Percentiles rank a stretch among this genome's conserved stretches.
Conservation (phyloP, 2,888 invertebrate species). For the Zaprionus lineosus region DNA sequence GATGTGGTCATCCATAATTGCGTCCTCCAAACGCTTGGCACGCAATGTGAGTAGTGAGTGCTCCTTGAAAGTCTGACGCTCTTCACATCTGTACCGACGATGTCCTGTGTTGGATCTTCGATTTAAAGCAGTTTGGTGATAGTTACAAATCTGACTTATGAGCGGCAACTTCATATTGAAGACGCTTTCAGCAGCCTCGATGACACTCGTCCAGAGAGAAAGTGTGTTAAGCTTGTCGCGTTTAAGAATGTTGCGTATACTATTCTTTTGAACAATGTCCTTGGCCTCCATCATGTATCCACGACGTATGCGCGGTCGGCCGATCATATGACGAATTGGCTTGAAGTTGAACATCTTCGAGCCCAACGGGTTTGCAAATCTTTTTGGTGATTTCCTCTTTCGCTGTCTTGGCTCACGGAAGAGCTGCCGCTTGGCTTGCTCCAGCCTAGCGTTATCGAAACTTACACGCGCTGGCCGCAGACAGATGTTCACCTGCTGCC, state of each 20-base stretch:
- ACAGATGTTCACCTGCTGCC: constrained; percentile 58
- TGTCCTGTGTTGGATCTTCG: too few species aligned
- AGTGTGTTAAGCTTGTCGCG: constrained; percentile 33
- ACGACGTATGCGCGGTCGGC: constrained; percentile 42
- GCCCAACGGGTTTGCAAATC: constrained; percentile 35
- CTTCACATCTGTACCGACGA: too few species aligned
- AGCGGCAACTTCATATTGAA: constrained; percentile 46
- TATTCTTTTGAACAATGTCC: constrained; percentile 18
- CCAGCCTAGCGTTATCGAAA: constrained; percentile 13
- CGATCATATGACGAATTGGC: constrained; percentile 47
- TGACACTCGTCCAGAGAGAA: constrained; percentile 15
- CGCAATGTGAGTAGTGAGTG: constrained; percentile 60
- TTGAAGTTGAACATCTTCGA: constrained; percentile 49
- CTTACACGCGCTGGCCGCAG: constrained; percentile 40
- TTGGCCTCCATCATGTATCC: constrained; percentile 53
- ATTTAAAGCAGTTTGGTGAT: too few species aligned
- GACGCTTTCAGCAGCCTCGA: constrained; percentile 42
- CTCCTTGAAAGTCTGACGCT: too few species aligned
- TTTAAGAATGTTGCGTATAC: constrained; percentile 47
- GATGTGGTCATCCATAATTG: constrained; percentile 64
- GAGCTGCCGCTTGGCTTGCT: constrained; percentile 66
- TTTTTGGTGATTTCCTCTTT: constrained; percentile 45
- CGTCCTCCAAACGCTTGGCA: constrained; percentile 63
- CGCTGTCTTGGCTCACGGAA: constrained; percentile 47
- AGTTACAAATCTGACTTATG: constrained; percentile 55